phyloP scores from a whole-genome alignment of 2,113 vertebrate species.

The Chionomys nivalis region DNA sequence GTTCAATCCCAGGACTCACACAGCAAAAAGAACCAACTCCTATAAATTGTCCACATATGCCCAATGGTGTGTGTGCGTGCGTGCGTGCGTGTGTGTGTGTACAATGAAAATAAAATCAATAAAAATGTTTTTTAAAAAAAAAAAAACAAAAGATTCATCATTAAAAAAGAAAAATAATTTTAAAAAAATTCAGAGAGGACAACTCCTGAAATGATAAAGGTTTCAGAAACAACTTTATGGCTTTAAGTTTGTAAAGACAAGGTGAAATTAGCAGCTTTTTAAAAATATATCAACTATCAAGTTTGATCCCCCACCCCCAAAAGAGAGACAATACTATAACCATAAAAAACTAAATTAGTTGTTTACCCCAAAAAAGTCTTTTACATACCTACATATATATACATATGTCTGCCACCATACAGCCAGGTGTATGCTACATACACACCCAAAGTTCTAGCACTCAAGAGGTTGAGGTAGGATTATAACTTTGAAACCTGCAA shows the following conservation, averaged over 20 bases:
- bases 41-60: neutral
- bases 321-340: neutral
- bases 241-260: slow-evolving; percentile 16
- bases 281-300: neutral
- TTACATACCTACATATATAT: neutral
- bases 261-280: neutral
- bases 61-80: neutral
- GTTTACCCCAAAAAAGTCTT: neutral
- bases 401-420: neutral
- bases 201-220: neutral
- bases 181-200: neutral
- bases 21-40: neutral
- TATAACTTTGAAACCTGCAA: neutral
- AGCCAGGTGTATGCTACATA: neutral
- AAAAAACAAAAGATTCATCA: neutral
- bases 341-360: slow-evolving; percentile 26
- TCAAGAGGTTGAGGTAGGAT: no score
- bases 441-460: neutral
- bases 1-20: no score
- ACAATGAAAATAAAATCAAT: neutral
- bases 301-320: neutral
- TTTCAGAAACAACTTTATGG: slow-evolving; percentile 34
- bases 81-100: neutral
- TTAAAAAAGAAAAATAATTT: neutral
- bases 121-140: no score